Percentiles rank a stretch among this genome's conserved stretches.
phyloP scores from a whole-genome alignment of 2,797 vertebrate genomes.

The Neomorphus geoffroyi region DNA sequence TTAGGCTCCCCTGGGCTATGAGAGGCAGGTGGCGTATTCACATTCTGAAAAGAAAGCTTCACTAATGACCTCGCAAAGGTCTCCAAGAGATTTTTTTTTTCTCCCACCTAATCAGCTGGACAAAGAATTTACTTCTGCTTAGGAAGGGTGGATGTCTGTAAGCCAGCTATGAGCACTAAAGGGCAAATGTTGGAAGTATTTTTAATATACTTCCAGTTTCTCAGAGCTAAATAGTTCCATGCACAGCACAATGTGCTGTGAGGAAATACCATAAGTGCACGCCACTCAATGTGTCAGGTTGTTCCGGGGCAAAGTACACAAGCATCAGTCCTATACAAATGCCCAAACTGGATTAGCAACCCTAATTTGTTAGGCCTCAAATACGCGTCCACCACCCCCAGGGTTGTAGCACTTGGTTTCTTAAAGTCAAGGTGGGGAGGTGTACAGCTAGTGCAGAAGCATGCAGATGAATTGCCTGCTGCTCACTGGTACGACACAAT shows the following conservation, averaged over 20 bases:
- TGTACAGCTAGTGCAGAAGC: background rate
- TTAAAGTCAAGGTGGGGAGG: background rate
- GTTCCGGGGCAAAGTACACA: background rate
- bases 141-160: background rate
- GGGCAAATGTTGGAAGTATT: slow-evolving; percentile 17
- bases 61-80: slow-evolving; percentile 53
- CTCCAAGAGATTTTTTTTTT: slow-evolving; percentile 28
- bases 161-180: slow-evolving; percentile 1
- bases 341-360: background rate
- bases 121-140: slow-evolving; percentile 35
- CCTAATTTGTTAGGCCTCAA: background rate
- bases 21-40: slow-evolving; percentile 73
- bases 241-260: background rate
- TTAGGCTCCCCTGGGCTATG: slow-evolving; percentile 57
- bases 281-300: fast-evolving
- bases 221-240: background rate
- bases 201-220: slow-evolving; percentile 13
- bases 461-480: background rate
- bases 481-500: background rate
- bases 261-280: background rate
- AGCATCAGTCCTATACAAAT: background rate
- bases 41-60: slow-evolving; percentile 34
- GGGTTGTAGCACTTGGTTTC: background rate
- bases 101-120: slow-evolving; percentile 28
- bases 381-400: background rate